Percentiles rank a stretch among this genome's conserved stretches.
Evolutionary conservation across 2,113 vertebrate species (phyloP).

Genomic region (Gopherus evgoodei): DNA sequence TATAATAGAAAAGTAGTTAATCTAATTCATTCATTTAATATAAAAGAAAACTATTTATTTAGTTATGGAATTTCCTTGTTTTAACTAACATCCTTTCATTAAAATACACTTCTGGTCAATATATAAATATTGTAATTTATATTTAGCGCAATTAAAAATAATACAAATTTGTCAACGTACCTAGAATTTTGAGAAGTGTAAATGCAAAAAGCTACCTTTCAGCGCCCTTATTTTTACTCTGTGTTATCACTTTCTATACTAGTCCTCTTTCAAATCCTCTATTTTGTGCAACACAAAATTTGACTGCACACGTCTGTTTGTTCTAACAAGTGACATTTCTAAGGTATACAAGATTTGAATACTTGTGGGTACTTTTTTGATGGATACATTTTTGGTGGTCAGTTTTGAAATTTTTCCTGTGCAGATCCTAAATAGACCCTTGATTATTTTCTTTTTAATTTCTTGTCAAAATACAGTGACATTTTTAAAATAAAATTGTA

Average conservation of each 20-base stretch:
- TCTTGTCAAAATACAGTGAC: not conserved
- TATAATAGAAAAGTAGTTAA: not conserved
- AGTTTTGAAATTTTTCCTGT: not conserved
- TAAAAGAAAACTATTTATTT: conserved; percentile 1
- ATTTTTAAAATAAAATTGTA: not conserved
- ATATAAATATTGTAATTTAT: not conserved
- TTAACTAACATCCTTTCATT: conserved; percentile 1
- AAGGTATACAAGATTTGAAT: not conserved
- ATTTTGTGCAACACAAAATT: not conserved
- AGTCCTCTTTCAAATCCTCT: not conserved
- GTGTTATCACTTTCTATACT: accelerated
- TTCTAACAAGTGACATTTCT: not conserved
- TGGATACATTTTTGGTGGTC: not conserved
- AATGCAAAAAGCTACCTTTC: not conserved
- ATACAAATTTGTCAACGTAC: not conserved
- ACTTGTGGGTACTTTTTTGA: not conserved
- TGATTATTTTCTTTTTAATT: not conserved
- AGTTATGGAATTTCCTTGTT: conserved; percentile 6
- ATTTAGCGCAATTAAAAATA: not conserved
- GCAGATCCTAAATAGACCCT: not conserved
- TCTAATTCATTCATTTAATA: conserved; percentile 10
- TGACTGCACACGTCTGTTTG: not conserved
- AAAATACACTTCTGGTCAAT: not conserved
- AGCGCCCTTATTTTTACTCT: not conserved
- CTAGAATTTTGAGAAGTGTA: not conserved